These are phyloP conservation scores for Solea solea DNA, from an alignment of 2,113 vertebrate species.

Conservation along the genomic window DNA sequence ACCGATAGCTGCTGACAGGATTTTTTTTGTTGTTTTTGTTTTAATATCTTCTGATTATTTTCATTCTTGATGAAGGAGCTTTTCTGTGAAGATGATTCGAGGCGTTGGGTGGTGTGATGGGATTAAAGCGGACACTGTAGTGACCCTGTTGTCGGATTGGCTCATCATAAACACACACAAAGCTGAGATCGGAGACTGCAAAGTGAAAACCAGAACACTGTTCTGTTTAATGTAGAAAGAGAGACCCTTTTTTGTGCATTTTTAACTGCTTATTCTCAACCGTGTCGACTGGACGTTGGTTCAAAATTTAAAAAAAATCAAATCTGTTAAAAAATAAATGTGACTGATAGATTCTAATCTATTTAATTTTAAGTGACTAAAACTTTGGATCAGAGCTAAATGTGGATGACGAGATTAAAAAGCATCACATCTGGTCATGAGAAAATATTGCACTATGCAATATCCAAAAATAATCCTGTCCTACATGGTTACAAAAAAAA, in stretches of 20 bases:
- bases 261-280: neutral
- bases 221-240: conserved; percentile 2
- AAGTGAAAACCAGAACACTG: conserved; percentile 11
- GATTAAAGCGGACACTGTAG: conserved; percentile 78
- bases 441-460: neutral
- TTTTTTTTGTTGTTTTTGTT: conserved; percentile 65
- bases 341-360: neutral
- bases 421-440: neutral
- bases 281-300: neutral
- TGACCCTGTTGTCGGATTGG: conserved; percentile 73
- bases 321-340: too few relatives aligned
- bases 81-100: conserved; percentile 67
- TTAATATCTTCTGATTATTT: conserved; percentile 70
- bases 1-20: conserved; percentile 66
- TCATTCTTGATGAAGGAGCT: conserved; percentile 68
- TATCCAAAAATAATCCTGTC: neutral
- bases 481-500: neutral
- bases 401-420: too few relatives aligned
- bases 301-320: neutral
- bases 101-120: conserved; percentile 66
- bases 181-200: conserved; percentile 50
- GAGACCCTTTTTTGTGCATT: neutral
- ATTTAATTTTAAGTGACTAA: conserved; percentile 1
- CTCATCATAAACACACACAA: conserved; percentile 69
- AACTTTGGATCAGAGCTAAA: neutral